phyloP scores from a whole-genome alignment of 1,140 invertebrate genomes.

The Heliconius congener region DNA sequence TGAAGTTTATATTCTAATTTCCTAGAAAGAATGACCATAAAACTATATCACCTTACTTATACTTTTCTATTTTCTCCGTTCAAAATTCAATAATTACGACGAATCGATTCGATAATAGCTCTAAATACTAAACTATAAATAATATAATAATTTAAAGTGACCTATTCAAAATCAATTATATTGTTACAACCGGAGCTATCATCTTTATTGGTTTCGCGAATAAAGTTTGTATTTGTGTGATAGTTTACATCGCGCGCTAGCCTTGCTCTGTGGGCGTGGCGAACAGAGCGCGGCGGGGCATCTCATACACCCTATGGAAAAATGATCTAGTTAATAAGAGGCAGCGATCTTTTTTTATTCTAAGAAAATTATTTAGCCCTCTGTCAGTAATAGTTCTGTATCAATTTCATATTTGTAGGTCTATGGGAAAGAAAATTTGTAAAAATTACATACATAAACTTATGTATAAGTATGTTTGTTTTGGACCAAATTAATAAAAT shows the following conservation, averaged over 20 bases:
- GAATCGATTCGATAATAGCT: neutral
- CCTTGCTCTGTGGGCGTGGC: constrained; percentile 42
- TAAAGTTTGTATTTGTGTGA: constrained; percentile 26
- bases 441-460: too few species aligned
- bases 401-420: too few species aligned
- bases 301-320: constrained; percentile 48
- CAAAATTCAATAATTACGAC: neutral
- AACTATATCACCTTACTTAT: too few species aligned
- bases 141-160: neutral
- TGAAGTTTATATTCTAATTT: too few species aligned
- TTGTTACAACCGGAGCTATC: neutral
- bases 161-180: neutral
- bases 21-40: too few species aligned
- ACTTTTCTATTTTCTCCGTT: too few species aligned
- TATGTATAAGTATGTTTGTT: too few species aligned
- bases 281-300: constrained; percentile 50
- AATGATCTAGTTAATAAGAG: constrained; percentile 40
- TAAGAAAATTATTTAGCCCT: neutral
- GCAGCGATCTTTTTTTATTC: constrained; percentile 6
- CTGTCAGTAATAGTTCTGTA: too few species aligned
- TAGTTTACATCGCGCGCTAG: constrained; percentile 31
- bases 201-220: constrained; percentile 12
- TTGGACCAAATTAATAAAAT: too few species aligned
- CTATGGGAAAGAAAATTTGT: too few species aligned
- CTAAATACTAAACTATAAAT: neutral